phyloP scores from a whole-genome alignment of 2,888 invertebrate species.

The Gymnoscelis rufifasciata region DNA sequence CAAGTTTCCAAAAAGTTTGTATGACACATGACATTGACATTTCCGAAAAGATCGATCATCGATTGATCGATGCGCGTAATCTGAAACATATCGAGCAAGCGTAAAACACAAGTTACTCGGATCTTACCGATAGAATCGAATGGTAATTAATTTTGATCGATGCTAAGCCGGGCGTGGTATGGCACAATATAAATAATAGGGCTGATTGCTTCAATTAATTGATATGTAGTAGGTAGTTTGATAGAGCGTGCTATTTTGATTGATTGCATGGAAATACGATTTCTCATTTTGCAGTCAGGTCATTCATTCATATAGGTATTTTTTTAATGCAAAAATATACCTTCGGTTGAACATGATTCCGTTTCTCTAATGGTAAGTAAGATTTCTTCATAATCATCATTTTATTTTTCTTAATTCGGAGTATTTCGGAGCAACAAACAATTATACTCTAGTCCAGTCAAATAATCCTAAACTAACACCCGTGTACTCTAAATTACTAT shows the following conservation, averaged over 20 bases:
- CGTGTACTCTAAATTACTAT: too few relatives aligned
- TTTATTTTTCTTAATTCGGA: too few relatives aligned
- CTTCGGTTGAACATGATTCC: too few relatives aligned
- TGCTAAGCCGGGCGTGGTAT: constrained; percentile 21
- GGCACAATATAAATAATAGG: constrained; percentile 9
- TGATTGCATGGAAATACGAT: constrained; percentile 4
- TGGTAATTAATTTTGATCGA: constrained; percentile 61
- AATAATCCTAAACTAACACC: too few relatives aligned
- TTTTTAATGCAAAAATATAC: too few relatives aligned
- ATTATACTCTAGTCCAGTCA: too few relatives aligned
- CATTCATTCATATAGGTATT: too few relatives aligned
- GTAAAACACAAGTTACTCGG: constrained; percentile 33
- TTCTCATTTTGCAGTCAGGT: too few relatives aligned
- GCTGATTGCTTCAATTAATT: constrained; percentile 3
- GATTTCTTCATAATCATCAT: too few relatives aligned
- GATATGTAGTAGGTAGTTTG: constrained; percentile 3
- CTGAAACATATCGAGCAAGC: constrained; percentile 35
- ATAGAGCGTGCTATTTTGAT: constrained; percentile 3
- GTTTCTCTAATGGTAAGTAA: too few relatives aligned
- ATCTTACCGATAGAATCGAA: constrained; percentile 44
- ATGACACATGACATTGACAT: background rate
- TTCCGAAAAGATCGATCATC: constrained; percentile 1
- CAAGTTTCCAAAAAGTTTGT: background rate
- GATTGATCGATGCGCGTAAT: constrained; percentile 48
- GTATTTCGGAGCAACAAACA: too few relatives aligned